Conservation (phyloP, 35 echinoderm and acorn worm genomes). For the Apostichopus parvimensis region DNA sequence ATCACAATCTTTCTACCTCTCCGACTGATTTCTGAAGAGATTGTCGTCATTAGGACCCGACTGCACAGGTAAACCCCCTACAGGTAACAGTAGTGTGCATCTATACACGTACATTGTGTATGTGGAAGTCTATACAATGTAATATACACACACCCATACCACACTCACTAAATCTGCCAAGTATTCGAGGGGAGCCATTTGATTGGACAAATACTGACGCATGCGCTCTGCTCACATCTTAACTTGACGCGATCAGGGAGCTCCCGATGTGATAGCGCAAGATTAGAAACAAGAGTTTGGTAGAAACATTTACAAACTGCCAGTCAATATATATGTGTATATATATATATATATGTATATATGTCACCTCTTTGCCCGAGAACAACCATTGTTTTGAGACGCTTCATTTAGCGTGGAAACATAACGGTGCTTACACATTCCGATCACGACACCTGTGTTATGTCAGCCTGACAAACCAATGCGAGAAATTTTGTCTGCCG, state of each 20-base stretch:
- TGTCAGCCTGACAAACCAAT: slow-evolving; percentile 1
- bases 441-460: neutral
- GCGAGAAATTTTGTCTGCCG: neutral
- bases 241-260: neutral
- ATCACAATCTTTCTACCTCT: neutral
- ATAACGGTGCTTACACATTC: neutral
- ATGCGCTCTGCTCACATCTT: neutral
- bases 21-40: neutral
- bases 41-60: neutral
- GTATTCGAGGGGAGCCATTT: neutral
- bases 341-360: slow-evolving; percentile 4
- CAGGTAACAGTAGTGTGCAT: neutral
- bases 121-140: neutral
- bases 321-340: neutral
- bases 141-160: neutral
- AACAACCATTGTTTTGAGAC: slow-evolving; percentile 24
- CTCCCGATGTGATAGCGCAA: neutral
- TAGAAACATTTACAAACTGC: slow-evolving; percentile 36
- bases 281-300: neutral
- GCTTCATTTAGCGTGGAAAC: slow-evolving; percentile 20
- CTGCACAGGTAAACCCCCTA: neutral
- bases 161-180: neutral
- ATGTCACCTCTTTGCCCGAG: slow-evolving; percentile 21
- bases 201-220: neutral
- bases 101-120: too few relatives aligned